Base-by-base conservation (phyloP, 2,113 vertebrate species). In the Oreochromis spilurus region DNA sequence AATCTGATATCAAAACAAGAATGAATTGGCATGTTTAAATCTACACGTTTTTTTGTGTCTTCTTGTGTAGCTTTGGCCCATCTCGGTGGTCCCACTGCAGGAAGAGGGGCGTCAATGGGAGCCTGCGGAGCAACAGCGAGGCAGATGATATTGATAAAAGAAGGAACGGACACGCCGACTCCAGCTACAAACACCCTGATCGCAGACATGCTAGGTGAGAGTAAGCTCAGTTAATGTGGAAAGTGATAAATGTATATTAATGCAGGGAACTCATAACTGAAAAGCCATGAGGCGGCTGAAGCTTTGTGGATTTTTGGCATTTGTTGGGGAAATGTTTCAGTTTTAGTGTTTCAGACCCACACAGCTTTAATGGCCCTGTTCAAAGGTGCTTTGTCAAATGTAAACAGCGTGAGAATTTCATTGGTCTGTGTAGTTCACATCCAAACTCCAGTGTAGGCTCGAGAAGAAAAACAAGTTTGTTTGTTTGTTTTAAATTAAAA, bases 51-150 rank as follows among this genome's bases (percentile, higher is more conserved):
- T 2, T 2, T 17, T 79, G 7, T 82, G 7, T 70, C 2, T 13
- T 26, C 7, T 40, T 80, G 3, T 31, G 9, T n/a, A 97, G 95
- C 6, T 94, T 83, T 79, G 91, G 94, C 1, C 90, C 95, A 0
- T 91, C 96, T 6, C 93, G 96, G 29, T 97, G 97, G 97, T 96
- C 97, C 16, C 95, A 97, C 5, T 96, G 97, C 62, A 96, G 98
- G 85, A 99, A 99, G 26, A 97, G 98, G 9, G 94, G 96, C 1
- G 92, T 97, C 0, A 97, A 98, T 34, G 97, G 98, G 3, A 96
- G 67, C 82, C 93, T 97, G 83, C 87, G 97, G 13, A 72, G 83
- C 29, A 92, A 83, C 2, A 84, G 81, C 4, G 96, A 96, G 1
- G 2, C 70, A 0, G 93, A 85, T 0, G 24, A 87, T 0, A n/a